Conservation (phyloP, 2,797 vertebrate species). For the Limosa lapponica region DNA sequence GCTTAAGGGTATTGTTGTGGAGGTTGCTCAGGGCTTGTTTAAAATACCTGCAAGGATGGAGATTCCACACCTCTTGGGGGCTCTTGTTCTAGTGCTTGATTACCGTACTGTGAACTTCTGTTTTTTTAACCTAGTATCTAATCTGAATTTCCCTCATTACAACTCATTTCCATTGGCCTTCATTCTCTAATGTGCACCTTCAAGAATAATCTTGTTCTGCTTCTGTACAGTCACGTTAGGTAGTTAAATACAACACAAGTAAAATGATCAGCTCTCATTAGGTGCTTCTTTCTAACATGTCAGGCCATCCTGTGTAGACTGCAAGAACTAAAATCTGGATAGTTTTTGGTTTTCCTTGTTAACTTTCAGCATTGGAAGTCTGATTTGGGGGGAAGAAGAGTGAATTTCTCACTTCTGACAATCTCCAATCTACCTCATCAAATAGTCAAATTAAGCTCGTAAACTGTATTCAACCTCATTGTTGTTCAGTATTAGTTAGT, state of each 20-base stretch:
- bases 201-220: neutral
- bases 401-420: neutral
- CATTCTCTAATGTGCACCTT: neutral
- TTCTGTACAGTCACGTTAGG: neutral
- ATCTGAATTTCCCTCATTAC: neutral
- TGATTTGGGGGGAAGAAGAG: neutral
- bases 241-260: neutral
- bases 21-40: neutral
- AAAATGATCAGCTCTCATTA: neutral
- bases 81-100: neutral
- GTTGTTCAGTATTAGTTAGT: neutral
- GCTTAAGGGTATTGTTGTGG: neutral
- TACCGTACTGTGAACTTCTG: neutral
- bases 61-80: neutral
- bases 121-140: neutral
- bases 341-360: neutral
- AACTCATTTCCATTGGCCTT: neutral
- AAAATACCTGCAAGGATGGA: neutral
- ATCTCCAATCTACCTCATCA: neutral
- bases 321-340: neutral
- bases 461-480: neutral
- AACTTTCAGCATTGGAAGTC: neutral
- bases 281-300: neutral
- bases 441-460: neutral
- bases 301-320: neutral